These are phyloP conservation scores for Rotaria socialis DNA, from an alignment of 2,888 invertebrate genomes.

Conservation along the genomic window DNA sequence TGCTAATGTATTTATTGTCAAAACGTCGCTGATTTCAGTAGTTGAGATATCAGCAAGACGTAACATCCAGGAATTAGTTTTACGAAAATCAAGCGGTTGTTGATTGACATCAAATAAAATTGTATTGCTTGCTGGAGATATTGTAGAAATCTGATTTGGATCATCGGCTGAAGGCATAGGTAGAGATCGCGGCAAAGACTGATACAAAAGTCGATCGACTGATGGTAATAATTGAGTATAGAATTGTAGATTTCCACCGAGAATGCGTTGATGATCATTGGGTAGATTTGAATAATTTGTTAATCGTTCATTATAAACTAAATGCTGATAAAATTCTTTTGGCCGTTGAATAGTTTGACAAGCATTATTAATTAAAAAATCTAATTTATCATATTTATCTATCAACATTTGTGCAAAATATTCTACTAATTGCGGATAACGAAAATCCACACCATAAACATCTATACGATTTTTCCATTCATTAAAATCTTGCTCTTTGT, in stretches of 20 bases:
- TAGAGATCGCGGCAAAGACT: not conserved
- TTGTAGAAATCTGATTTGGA: not conserved
- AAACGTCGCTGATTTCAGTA: conserved; percentile 17
- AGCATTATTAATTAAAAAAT: conserved; percentile 35
- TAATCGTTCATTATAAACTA: not conserved
- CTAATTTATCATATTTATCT: not conserved
- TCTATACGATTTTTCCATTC: conserved; percentile 28
- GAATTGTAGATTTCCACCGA: not conserved
- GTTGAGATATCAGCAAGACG: not conserved
- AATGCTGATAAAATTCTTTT: conserved; percentile 1
- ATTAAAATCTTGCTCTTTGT: conserved; percentile 34
- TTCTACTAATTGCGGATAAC: not conserved
- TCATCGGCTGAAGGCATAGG: not conserved
- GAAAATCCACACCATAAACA: conserved; percentile 36
- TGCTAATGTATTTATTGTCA: conserved; percentile 34
- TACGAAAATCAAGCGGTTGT: conserved; percentile 14
- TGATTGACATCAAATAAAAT: conserved; percentile 20
- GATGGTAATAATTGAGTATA: not conserved
- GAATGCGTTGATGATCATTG: not conserved
- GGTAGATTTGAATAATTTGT: not conserved
- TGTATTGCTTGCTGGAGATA: not conserved
- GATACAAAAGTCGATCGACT: not conserved
- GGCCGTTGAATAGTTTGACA: conserved; percentile 20
- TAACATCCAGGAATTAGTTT: not conserved
- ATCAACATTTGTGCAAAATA: not conserved